Evolutionary conservation across 2,888 invertebrate genomes (phyloP).

Genomic region (Atethmia centrago): DNA sequence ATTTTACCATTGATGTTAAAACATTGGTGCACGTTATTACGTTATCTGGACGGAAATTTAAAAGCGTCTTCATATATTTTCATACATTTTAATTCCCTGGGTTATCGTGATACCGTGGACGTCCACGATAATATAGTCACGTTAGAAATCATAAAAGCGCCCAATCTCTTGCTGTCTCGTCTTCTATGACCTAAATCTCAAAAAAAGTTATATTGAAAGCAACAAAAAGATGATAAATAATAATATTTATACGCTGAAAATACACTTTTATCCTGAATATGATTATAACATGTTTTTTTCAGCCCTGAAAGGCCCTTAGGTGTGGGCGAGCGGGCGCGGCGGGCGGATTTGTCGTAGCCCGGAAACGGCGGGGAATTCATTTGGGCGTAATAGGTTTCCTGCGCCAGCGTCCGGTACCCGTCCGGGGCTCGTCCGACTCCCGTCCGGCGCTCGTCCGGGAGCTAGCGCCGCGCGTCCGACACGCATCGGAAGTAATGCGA

Average conservation of each 20-base stretch:
- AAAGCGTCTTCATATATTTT: not conserved
- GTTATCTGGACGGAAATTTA: no score
- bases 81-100: not conserved
- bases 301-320: slow-evolving; percentile 84
- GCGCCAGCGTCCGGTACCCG: slow-evolving; percentile 85
- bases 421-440: slow-evolving; percentile 82
- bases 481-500: slow-evolving; percentile 83
- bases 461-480: slow-evolving; percentile 76
- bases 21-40: no score
- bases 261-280: slow-evolving; percentile 22
- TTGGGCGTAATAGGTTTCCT: slow-evolving; percentile 91
- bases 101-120: no score
- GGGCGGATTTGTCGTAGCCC: slow-evolving; percentile 87
- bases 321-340: slow-evolving; percentile 82
- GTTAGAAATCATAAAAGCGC: not conserved
- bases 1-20: no score
- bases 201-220: not conserved
- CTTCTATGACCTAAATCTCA: not conserved
- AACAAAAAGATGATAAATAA: not conserved
- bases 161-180: not conserved
- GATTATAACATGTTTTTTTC: slow-evolving; percentile 45
- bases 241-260: not conserved
- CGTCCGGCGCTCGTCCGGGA: slow-evolving; percentile 76
- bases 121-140: no score
- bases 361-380: slow-evolving; percentile 90